Conservation (phyloP, 1,140 invertebrate species). For the Drosophila sucinea region DNA sequence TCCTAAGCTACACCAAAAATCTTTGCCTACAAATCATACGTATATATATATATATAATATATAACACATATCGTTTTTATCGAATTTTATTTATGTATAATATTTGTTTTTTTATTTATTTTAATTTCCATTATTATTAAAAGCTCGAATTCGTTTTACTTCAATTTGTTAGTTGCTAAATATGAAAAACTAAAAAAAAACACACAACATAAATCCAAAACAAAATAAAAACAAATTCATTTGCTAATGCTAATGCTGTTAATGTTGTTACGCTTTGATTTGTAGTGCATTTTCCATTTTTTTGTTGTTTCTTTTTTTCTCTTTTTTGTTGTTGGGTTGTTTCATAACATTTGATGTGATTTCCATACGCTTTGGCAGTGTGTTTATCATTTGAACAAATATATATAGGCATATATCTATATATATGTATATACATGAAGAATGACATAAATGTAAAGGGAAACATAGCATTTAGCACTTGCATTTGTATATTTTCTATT, state of each 20-base stretch:
- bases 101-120: conserved; percentile 36
- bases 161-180: conserved; percentile 63
- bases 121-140: conserved; percentile 64
- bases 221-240: not conserved
- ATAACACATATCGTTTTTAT: conserved; percentile 41
- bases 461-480: conserved; percentile 6
- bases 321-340: conserved; percentile 17
- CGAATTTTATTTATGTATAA: conserved; percentile 35
- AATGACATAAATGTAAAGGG: conserved; percentile 7
- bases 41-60: conserved; percentile 1
- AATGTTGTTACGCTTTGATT: conserved; percentile 33
- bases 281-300: conserved; percentile 20
- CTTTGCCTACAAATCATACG: conserved; percentile 55
- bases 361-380: conserved; percentile 80
- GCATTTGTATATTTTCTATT: not conserved
- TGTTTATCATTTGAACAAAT: conserved; percentile 78
- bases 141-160: conserved; percentile 82
- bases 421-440: conserved; percentile 5
- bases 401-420: conserved; percentile 8
- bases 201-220: conserved; percentile 16
- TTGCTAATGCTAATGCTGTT: conserved; percentile 25
- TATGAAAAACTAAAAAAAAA: conserved; percentile 42
- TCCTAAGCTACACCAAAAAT: conserved; percentile 62
- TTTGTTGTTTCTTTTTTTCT: conserved; percentile 20
- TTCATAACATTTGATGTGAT: conserved; percentile 66